Conservation (phyloP, 2,888 invertebrate species). For the Litoditis marina region DNA sequence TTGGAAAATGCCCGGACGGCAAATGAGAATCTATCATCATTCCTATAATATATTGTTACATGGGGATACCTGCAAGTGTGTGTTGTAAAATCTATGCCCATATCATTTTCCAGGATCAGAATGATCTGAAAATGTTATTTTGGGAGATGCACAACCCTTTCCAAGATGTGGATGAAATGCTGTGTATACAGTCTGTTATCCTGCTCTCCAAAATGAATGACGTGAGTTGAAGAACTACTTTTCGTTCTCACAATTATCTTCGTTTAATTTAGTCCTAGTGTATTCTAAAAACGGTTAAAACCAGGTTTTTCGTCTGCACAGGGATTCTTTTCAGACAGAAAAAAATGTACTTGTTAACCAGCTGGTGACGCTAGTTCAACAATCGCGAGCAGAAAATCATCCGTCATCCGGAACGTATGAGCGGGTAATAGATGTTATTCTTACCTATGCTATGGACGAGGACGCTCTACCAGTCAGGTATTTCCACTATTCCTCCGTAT, state of each 20-base stretch:
- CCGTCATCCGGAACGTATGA: constrained; percentile 11
- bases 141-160: constrained; percentile 3
- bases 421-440: constrained; percentile 8
- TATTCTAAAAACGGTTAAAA: too few species aligned
- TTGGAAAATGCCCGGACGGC: neutral
- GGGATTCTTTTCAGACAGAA: neutral
- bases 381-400: neutral
- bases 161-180: constrained; percentile 2
- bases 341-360: neutral
- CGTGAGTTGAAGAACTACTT: neutral
- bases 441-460: constrained; percentile 4
- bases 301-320: neutral
- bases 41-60: too few species aligned
- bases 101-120: constrained; percentile 10
- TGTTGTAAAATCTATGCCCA: too few species aligned
- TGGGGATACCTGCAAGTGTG: too few species aligned
- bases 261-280: too few species aligned
- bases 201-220: constrained; percentile 2
- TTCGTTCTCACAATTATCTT: too few species aligned
- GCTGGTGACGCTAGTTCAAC: neutral
- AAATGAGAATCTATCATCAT: too few species aligned
- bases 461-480: neutral
- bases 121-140: constrained; percentile 8
- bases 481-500: too few species aligned
- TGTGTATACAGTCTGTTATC: constrained; percentile 2